Percentiles rank a stretch among this genome's conserved stretches.
These are phyloP conservation scores for Manis crassicaudata DNA, from an alignment of 2,797 vertebrate species.

Conservation along the genomic window DNA sequence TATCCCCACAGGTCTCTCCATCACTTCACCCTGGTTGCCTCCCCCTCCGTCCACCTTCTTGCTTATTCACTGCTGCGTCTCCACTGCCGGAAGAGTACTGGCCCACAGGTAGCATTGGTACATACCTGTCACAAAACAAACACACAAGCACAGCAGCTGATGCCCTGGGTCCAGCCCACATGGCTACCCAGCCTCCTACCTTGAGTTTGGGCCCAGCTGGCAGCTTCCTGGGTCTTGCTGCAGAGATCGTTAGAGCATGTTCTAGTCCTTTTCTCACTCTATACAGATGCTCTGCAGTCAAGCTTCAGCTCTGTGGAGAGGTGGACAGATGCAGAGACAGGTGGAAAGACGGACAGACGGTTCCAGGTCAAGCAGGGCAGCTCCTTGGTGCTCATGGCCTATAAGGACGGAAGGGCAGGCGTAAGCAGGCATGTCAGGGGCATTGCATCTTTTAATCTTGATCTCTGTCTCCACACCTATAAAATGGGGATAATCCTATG, in stretches of 20 bases:
- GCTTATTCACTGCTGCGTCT: background rate
- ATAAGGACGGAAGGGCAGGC: background rate
- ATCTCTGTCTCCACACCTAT: background rate
- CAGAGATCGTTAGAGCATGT: background rate
- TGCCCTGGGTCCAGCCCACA: no score
- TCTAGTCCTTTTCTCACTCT: background rate
- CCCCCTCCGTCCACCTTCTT: background rate
- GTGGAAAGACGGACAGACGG: background rate
- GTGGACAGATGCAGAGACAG: background rate
- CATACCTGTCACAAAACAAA: fast-evolving
- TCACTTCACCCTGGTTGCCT: no score
- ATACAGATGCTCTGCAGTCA: background rate
- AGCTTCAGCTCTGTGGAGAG: background rate
- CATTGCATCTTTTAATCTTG: background rate
- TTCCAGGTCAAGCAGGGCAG: background rate
- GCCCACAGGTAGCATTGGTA: fast-evolving
- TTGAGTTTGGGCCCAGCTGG: background rate
- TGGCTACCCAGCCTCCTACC: background rate
- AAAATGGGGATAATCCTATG: background rate
- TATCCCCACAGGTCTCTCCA: no score
- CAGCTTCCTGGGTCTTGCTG: background rate
- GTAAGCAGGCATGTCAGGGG: background rate
- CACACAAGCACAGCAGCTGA: background rate
- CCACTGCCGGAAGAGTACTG: background rate
- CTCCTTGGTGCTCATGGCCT: background rate